These are phyloP conservation scores for Enteromius argenteus DNA, from an alignment of 2,797 vertebrate genomes.

Conservation along the genomic window DNA sequence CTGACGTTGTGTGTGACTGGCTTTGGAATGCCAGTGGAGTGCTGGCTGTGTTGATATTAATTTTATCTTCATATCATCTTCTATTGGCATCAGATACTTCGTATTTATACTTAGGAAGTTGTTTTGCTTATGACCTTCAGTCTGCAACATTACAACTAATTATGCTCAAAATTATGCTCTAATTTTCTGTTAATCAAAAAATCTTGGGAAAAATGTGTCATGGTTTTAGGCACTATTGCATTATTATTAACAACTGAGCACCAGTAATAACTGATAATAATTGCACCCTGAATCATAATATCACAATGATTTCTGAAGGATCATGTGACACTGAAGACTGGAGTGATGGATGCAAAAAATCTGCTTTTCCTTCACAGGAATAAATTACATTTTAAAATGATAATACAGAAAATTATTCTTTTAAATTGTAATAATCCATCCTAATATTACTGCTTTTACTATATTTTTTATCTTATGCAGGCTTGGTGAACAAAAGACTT, in stretches of 20 bases:
- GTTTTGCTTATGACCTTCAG: not conserved
- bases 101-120: not conserved
- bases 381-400: not conserved
- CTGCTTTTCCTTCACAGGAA: not conserved
- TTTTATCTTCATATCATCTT: not conserved
- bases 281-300: not conserved
- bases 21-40: not conserved
- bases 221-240: not conserved
- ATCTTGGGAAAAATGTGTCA: not conserved
- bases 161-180: not conserved
- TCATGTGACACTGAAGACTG: not conserved
- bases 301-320: not conserved
- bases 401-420: not conserved
- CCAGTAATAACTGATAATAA: not conserved
- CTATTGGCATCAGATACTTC: not conserved
- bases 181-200: not conserved
- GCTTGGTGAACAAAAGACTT: not conserved
- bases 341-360: not conserved
- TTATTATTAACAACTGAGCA: not conserved
- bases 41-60: not conserved
- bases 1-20: not conserved
- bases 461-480: not conserved
- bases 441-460: not conserved
- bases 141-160: not conserved
- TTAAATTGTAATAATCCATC: not conserved